Evolutionary conservation across 35 echinoderm and acorn worm genomes (phyloP), one percentile per base, ranked within the genome.

Genomic region (Amphiura filiformis): DNA sequence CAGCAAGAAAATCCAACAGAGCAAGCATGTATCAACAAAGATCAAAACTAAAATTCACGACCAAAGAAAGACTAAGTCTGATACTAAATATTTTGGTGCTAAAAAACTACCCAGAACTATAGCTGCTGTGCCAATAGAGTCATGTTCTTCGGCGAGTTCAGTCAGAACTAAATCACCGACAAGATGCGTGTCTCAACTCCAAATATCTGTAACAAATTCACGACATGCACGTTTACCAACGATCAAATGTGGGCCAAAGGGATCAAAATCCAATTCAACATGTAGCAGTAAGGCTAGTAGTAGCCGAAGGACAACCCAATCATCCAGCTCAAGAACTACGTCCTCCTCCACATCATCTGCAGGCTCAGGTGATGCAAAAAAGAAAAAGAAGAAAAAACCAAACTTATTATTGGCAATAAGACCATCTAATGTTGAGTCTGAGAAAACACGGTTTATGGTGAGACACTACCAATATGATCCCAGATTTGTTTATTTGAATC

Each of bases 391-490:
- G 44, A 52, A 52, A 52, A 52, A 52, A 52, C 7, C 44, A 52
- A 52, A 52, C 33, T 88, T 95, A 49, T 70, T 95, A 14, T 86
- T 87, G 35, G 93, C 93, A 36, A 95, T 95, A 31, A 91, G 79
- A 76, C 93, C 93, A 1, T 83, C 70, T 75, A 95, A 95, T 90
- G 91, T 95, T 32, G 82, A 77, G 39, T 81, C 76, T 15, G 93
- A 95, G 65, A 95, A 92, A 77, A 81, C 37, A 47, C 87, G 88
- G 56, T 95, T 95, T 42, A 87, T 95, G 49, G 52, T 70, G 35
- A 92, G 86, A 56, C 65, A 82, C n/a, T 91, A 56, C 38, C 39
- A 76, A 52, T 95, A 89, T 77, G 91, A 95, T 78, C 93, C 93
- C 32, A 40, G 87, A 32, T 95, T 95, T 91, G 49, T 49, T 12